Percentiles rank a stretch among this genome's conserved stretches.
Evolutionary conservation across 2,113 vertebrate species (phyloP).

Genomic region (Kobus ellipsiprymnus): DNA sequence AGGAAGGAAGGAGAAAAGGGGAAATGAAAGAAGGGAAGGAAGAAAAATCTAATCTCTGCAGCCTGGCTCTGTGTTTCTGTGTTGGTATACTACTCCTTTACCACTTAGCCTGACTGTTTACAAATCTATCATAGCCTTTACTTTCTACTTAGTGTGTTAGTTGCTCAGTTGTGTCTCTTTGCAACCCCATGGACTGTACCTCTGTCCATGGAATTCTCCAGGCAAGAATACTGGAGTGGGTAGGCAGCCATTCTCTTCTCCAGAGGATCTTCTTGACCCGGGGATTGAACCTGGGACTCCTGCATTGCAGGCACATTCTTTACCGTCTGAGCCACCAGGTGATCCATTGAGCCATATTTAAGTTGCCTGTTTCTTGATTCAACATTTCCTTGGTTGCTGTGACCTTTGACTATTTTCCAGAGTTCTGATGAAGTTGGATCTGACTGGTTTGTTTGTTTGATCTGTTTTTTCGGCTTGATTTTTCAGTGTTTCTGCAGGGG

Average conservation of each 20-base stretch:
- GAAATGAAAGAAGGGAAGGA: neutral
- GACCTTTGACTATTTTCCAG: neutral
- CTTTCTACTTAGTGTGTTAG: neutral
- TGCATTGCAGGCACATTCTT: neutral
- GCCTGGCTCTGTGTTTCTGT: neutral
- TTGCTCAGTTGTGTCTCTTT: neutral
- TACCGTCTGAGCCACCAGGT: neutral
- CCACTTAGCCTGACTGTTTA: neutral
- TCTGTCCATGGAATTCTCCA: neutral
- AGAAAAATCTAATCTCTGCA: neutral
- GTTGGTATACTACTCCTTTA: neutral
- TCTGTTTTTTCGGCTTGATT: neutral
- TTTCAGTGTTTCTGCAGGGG: conserved; percentile 12
- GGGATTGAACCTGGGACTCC: neutral
- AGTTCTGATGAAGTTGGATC: neutral
- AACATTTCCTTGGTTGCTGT: neutral
- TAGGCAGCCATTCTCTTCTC: neutral
- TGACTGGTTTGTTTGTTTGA: neutral
- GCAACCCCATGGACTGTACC: neutral
- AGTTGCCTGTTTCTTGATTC: neutral
- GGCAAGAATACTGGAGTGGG: neutral
- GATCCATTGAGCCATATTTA: neutral
- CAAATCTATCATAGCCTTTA: neutral
- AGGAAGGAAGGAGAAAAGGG: neutral
- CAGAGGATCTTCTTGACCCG: neutral